These are phyloP conservation scores for Brachynemurus nebulosus DNA, from an alignment of 2,888 invertebrate species.

Conservation along the genomic window DNA sequence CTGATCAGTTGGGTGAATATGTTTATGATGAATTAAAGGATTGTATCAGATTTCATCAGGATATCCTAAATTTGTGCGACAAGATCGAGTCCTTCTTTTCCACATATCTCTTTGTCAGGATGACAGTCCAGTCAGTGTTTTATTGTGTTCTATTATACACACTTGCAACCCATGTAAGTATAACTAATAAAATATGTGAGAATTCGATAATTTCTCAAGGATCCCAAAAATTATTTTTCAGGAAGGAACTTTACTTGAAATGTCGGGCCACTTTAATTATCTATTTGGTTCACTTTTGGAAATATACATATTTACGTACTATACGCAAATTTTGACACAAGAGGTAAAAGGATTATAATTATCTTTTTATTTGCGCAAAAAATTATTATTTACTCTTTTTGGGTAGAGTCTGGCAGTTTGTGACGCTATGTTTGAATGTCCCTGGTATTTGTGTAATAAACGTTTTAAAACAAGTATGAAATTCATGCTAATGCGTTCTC, in stretches of 20 bases:
- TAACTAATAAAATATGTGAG: background rate
- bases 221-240: constrained; percentile 13
- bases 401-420: constrained; percentile 12
- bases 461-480: constrained; percentile 12
- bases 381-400: background rate
- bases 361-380: background rate
- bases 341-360: constrained; percentile 11
- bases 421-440: constrained; percentile 11
- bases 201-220: background rate
- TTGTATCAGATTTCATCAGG: constrained; percentile 27
- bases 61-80: constrained; percentile 22
- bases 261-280: constrained; percentile 13
- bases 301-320: constrained; percentile 14
- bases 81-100: constrained; percentile 27
- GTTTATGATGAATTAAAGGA: constrained; percentile 19
- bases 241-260: constrained; percentile 17
- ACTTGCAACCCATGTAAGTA: constrained; percentile 10
- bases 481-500: constrained; percentile 14
- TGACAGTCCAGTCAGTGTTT: constrained; percentile 24
- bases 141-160: constrained; percentile 28
- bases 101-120: constrained; percentile 27
- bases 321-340: constrained; percentile 15
- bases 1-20: constrained; percentile 9
- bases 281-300: constrained; percentile 11
- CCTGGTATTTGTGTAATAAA: constrained; percentile 14